A percentile compares a stretch with the other conserved stretches of the same genome.
Evolutionary conservation across 2,113 vertebrate genomes (phyloP).

Genomic region (Seriola rivoliana): DNA sequence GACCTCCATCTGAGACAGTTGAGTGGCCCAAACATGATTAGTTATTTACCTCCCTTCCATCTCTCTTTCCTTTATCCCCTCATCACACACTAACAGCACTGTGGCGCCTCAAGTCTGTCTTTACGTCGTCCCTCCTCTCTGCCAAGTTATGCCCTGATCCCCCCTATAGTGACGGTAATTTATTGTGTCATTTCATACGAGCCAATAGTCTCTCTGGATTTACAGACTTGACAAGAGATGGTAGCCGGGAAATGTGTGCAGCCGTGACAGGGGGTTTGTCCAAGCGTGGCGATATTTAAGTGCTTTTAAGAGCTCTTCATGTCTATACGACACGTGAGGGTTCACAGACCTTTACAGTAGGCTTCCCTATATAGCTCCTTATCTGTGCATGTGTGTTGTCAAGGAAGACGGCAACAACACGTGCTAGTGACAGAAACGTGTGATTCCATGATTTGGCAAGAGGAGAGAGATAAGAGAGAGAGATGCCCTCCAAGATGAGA

Average conservation of each 20-base stretch:
- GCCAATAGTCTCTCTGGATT: slow-evolving; percentile 45
- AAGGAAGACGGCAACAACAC: slow-evolving; percentile 44
- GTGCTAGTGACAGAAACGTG: slow-evolving; percentile 51
- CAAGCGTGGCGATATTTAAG: slow-evolving; percentile 32
- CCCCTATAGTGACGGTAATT: slow-evolving; percentile 24
- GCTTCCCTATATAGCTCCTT: slow-evolving; percentile 38
- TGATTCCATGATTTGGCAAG: slow-evolving; percentile 13
- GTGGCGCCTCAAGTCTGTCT: slow-evolving; percentile 14
- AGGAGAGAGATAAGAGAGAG: neutral
- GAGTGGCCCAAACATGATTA: slow-evolving; percentile 67
- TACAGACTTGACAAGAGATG: slow-evolving; percentile 40
- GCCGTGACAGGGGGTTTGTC: slow-evolving; percentile 29
- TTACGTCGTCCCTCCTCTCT: slow-evolving; percentile 21
- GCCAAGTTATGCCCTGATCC: slow-evolving; percentile 1
- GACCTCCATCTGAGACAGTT: slow-evolving; percentile 60
- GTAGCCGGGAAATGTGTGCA: slow-evolving; percentile 1
- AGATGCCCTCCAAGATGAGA: slow-evolving; percentile 46
- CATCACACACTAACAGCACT: slow-evolving; percentile 36
- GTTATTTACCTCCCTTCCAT: slow-evolving; percentile 57
- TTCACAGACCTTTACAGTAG: slow-evolving; percentile 33
- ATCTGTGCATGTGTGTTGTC: slow-evolving; percentile 34
- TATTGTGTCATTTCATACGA: slow-evolving; percentile 47
- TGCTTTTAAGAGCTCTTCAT: slow-evolving; percentile 42
- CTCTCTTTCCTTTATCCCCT: slow-evolving; percentile 28
- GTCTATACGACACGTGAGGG: slow-evolving; percentile 43